Evolutionary conservation across 2,888 invertebrate genomes (phyloP).

Genomic region (Sesia apiformis): DNA sequence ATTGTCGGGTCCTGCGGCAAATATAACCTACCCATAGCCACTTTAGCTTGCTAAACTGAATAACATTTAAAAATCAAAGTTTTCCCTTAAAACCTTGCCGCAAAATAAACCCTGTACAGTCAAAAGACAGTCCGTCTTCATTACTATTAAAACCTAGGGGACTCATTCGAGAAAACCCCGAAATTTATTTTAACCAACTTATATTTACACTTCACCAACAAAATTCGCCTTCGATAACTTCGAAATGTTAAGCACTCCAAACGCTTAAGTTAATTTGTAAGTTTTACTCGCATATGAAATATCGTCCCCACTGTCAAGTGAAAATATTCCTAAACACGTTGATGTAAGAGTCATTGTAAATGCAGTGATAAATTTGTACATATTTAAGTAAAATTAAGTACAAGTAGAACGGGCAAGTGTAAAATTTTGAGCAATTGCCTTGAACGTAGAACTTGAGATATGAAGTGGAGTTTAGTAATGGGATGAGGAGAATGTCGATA

Average conservation of each 20-base stretch:
- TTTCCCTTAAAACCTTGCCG: no score
- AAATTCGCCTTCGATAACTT: neutral
- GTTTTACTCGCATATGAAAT: neutral
- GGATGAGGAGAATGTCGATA: neutral
- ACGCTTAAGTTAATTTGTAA: neutral
- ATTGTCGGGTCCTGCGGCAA: no score
- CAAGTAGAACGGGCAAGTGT: conserved; percentile 16
- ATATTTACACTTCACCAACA: neutral
- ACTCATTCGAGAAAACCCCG: neutral
- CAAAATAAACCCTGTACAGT: no score
- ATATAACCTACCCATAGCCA: no score
- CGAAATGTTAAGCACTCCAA: neutral
- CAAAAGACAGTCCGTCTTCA: neutral
- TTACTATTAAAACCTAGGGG: neutral
- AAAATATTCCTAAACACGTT: conserved; percentile 12
- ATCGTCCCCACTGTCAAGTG: neutral
- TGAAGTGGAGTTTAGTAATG: conserved; percentile 9
- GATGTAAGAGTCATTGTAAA: conserved; percentile 10
- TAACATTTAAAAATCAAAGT: no score
- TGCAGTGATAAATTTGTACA: conserved; percentile 15
- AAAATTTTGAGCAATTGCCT: conserved; percentile 25
- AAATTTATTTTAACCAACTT: neutral
- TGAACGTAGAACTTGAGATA: conserved; percentile 17
- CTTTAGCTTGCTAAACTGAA: no score
- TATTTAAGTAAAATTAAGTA: conserved; percentile 17